These are phyloP conservation scores for Pheosia gnoma DNA, from an alignment of 2,888 invertebrate genomes.

Conservation along the genomic window DNA sequence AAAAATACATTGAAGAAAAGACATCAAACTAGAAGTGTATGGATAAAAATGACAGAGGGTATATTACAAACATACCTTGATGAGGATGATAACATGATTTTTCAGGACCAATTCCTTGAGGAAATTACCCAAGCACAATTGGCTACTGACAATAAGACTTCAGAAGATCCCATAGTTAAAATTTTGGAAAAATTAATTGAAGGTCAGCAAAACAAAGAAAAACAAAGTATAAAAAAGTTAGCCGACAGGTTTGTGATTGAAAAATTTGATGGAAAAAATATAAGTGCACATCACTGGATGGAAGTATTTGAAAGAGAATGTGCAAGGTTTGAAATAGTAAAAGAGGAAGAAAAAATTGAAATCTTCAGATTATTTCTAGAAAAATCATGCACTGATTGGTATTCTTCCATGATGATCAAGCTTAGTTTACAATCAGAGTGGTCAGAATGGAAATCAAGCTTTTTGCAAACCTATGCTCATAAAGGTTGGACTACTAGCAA, in stretches of 20 bases:
- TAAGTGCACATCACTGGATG: constrained; percentile 38
- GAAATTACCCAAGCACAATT: constrained; percentile 21
- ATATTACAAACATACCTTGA: constrained; percentile 18
- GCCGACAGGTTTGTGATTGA: constrained; percentile 41
- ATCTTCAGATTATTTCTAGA: constrained; percentile 35
- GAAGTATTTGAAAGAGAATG: constrained; percentile 43
- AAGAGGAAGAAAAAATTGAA: constrained; percentile 38
- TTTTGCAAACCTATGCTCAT: constrained; percentile 34
- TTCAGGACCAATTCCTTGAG: constrained; percentile 23
- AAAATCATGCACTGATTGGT: constrained; percentile 33
- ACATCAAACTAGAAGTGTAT: constrained; percentile 17
- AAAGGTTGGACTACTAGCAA: constrained; percentile 35
- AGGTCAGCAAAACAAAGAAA: constrained; percentile 13
- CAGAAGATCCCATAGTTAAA: no score
- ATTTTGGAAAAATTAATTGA: constrained; percentile 30
- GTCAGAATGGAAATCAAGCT: constrained; percentile 34
- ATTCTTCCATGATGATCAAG: constrained; percentile 31
- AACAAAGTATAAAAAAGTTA: constrained; percentile 28
- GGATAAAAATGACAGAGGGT: constrained; percentile 14
- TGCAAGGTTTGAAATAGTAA: constrained; percentile 25
- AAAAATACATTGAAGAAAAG: constrained; percentile 20
- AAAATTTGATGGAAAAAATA: constrained; percentile 36
- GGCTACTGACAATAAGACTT: no score
- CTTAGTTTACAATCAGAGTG: constrained; percentile 25
- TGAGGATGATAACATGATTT: constrained; percentile 16